Evolutionary conservation across 2,113 vertebrate species (phyloP), one percentile per base, ranked within the genome.

Genomic region (Ammodramus savannarum): DNA sequence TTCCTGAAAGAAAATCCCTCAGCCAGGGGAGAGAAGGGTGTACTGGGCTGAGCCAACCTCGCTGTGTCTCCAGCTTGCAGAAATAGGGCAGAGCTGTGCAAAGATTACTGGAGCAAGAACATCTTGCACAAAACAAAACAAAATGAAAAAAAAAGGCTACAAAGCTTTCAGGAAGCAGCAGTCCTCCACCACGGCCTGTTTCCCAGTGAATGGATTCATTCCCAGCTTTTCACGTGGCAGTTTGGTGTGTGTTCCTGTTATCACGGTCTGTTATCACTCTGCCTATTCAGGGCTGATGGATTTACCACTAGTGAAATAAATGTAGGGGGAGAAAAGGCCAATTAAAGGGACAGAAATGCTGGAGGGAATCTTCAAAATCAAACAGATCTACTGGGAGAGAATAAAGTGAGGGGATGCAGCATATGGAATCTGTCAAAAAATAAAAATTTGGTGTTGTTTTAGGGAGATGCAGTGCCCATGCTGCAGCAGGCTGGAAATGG

Each of bases 71-170:
- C 2, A 25, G 58, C 54, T 66, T 4, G 13, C 72, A 89, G 94
- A 93, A 94, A 84, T 38, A 88, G 95, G 93, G 41, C 61, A 81
- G 83, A 77, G 55, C 83, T 43, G 44, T 12, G 75, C 72, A 29
- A 62, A 80, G 76, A 83, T 88, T 69, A 71, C 31, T 74, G 90
- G 67, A 85, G 71, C 85, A 91, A 87, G 72, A 88, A 86, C 51
- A 71, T 67, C 54, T 84, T 46, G 63, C 55, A 84, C 34, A 36
- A 19, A 8, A 31, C n/a, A 49, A 36, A 59, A 26, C 15, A 25
- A 16, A 59, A 54, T 34, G 34, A 74, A 23, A 23, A 23, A 63
- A 54, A 68, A 43, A 75, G 20, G 57, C n/a, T 9, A 25, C 20
- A 78, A 55, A 92, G 67, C 85, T 69, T 66, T 54, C 55, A 65